Conservation (phyloP, 92 coral and sea anemone genomes). For the Pocillopora grandis region DNA sequence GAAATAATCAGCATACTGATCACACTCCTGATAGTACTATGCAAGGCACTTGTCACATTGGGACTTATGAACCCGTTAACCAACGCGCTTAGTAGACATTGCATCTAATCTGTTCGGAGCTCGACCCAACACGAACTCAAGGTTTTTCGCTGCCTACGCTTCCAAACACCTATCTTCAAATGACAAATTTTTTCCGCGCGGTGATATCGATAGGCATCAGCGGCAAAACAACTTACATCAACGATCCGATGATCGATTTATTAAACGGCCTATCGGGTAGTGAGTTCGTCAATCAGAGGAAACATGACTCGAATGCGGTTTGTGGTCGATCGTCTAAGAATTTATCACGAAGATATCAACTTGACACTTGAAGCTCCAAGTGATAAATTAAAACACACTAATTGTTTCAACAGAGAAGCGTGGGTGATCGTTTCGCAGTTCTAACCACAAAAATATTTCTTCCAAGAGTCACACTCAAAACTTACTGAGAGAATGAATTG, state of each 20-base stretch:
- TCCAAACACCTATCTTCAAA: too few relatives aligned
- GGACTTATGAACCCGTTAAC: too few relatives aligned
- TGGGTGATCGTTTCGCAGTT: background rate
- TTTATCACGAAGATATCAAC: background rate
- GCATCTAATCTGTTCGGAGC: too few relatives aligned
- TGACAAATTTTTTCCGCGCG: too few relatives aligned
- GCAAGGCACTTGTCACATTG: too few relatives aligned
- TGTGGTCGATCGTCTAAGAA: background rate
- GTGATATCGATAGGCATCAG: conserved; percentile 10
- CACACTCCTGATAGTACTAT: too few relatives aligned
- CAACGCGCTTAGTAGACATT: too few relatives aligned
- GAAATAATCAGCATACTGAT: too few relatives aligned
- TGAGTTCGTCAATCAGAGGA: background rate
- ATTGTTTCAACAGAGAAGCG: conserved; percentile 8
- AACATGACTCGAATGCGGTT: background rate
- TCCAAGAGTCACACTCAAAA: too few relatives aligned
- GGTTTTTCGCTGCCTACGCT: too few relatives aligned
- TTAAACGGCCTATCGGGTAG: background rate
- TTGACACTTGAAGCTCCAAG: conserved; percentile 4
- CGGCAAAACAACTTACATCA: background rate
- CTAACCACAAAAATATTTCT: background rate
- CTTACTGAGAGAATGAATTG: too few relatives aligned
- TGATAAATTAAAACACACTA: background rate
- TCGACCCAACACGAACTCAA: too few relatives aligned
- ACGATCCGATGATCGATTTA: background rate